Evolutionary conservation across 2,888 invertebrate genomes (phyloP).

Genomic region (Dusona sp.): DNA sequence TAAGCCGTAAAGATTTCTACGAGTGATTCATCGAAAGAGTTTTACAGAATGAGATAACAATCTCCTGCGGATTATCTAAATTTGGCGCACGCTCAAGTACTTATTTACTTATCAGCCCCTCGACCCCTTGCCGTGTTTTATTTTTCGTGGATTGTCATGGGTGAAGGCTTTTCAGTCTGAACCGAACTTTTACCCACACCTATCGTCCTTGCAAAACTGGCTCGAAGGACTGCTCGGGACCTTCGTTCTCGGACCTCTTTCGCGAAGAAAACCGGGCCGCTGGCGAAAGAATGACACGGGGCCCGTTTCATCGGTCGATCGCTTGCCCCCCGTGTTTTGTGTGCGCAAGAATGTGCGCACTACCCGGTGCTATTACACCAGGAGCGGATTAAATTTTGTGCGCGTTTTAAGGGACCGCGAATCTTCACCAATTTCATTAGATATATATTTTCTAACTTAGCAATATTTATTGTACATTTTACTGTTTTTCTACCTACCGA

Average conservation of each 20-base stretch:
- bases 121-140: constrained; percentile 13
- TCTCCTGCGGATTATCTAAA: constrained; percentile 29
- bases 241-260: constrained; percentile 43
- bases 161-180: constrained; percentile 27
- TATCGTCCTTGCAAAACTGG: constrained; percentile 50
- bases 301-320: constrained; percentile 63
- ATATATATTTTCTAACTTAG: neutral
- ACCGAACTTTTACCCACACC: constrained; percentile 14
- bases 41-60: constrained; percentile 21
- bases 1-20: constrained; percentile 16
- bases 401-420: neutral
- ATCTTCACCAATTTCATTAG: neutral
- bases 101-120: constrained; percentile 3
- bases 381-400: constrained; percentile 32
- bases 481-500: neutral
- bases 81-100: constrained; percentile 27
- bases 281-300: constrained; percentile 64
- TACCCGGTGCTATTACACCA: constrained; percentile 33
- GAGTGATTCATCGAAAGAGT: constrained; percentile 21
- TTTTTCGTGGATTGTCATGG: constrained; percentile 26
- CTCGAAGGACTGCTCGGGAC: constrained; percentile 55
- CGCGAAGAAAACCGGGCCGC: constrained; percentile 47
- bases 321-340: constrained; percentile 45
- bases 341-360: constrained; percentile 73
- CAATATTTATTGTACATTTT: neutral